These are phyloP conservation scores for Tenthredo notha DNA, from an alignment of 2,888 invertebrate genomes.

Conservation along the genomic window DNA sequence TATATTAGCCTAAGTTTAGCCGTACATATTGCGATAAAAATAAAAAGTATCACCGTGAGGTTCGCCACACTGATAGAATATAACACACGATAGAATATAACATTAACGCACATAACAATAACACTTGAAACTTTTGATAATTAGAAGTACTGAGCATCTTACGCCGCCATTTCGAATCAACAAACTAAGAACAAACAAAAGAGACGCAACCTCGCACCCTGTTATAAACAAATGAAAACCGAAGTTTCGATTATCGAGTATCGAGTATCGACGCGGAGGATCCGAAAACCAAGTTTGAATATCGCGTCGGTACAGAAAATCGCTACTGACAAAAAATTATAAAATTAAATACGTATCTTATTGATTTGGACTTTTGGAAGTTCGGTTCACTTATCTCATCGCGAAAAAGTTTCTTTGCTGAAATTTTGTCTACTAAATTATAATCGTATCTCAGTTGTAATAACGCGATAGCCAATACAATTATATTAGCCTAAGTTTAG, in stretches of 20 bases:
- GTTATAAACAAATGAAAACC: conserved; percentile 33
- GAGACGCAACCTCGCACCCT: neutral
- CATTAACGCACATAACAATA: neutral
- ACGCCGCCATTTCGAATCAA: neutral
- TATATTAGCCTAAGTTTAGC: too few species aligned
- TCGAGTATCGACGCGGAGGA: neutral
- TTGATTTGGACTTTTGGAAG: too few species aligned
- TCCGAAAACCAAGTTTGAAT: neutral
- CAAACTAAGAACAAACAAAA: conserved; percentile 1
- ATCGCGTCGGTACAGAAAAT: conserved; percentile 9
- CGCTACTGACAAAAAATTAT: neutral
- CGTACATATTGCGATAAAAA: too few species aligned
- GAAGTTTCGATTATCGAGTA: neutral
- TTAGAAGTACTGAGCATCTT: neutral
- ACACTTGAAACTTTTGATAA: neutral
- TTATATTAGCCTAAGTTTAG: too few species aligned
- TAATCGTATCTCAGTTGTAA: too few species aligned
- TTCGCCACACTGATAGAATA: too few species aligned
- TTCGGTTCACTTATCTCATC: neutral
- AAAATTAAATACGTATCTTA: too few species aligned
- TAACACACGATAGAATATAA: too few species aligned
- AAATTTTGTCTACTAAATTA: too few species aligned
- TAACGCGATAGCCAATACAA: too few species aligned
- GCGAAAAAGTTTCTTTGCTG: neutral
- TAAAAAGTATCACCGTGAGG: too few species aligned